Evolutionary conservation across 2,888 invertebrate genomes (phyloP).

Genomic region (Nebria brevicollis): DNA sequence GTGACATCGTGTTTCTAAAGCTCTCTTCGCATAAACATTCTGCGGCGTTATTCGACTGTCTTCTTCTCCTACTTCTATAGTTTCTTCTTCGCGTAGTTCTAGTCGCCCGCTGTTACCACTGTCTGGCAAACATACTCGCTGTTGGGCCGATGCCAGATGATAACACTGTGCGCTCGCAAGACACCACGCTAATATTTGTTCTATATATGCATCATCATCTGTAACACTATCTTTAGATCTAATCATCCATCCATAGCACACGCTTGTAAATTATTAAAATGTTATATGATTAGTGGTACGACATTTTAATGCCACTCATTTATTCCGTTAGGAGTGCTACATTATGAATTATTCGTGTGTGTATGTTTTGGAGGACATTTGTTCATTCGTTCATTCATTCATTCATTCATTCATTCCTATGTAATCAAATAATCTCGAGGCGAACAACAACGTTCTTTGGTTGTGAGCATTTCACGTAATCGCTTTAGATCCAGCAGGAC

Average conservation of each 20-base stretch:
- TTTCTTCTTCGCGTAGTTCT: background rate
- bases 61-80: background rate
- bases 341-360: background rate
- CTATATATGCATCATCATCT: too few species aligned
- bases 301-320: too few species aligned
- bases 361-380: background rate
- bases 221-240: background rate
- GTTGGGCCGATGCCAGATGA: background rate
- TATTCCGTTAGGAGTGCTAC: background rate
- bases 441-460: background rate
- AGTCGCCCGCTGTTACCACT: background rate
- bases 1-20: background rate
- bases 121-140: background rate
- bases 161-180: background rate
- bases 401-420: background rate
- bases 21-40: background rate
- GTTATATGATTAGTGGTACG: too few species aligned
- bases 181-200: background rate
- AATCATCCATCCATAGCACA: too few species aligned
- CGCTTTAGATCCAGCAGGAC: conserved; percentile 26
- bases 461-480: conserved; percentile 23
- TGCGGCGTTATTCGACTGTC: background rate
- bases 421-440: conserved; percentile 24
- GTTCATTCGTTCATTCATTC: background rate
- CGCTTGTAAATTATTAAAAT: too few species aligned